Conservation (phyloP, 2,888 invertebrate species). For the Conus canariensis region DNA sequence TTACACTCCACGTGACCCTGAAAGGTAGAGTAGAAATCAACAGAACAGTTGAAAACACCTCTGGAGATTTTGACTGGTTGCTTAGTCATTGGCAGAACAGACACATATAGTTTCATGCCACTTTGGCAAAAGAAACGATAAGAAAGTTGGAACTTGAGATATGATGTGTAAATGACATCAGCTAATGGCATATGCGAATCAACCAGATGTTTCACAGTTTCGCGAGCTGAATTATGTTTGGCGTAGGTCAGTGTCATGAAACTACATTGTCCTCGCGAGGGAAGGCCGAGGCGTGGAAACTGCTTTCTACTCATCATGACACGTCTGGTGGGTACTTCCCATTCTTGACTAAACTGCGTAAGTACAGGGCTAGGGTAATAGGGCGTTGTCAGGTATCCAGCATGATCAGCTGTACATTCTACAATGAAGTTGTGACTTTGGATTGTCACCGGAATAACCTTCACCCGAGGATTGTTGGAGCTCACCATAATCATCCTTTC, state of each 20-base stretch:
- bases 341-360: background rate
- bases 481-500: background rate
- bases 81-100: background rate
- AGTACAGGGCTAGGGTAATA: background rate
- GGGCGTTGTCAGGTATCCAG: background rate
- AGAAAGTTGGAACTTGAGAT: background rate
- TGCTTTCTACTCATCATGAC: background rate
- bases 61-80: background rate
- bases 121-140: background rate
- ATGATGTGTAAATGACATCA: background rate
- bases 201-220: background rate
- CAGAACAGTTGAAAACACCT: background rate
- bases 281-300: background rate
- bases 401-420: too few species aligned
- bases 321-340: background rate
- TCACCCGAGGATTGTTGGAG: background rate
- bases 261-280: too few species aligned
- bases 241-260: background rate
- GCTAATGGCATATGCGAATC: too few species aligned
- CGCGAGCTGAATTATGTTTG: background rate
- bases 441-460: background rate
- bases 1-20: background rate
- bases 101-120: background rate
- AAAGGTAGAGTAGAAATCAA: background rate
- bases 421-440: background rate